Conservation (phyloP, 2,113 vertebrate species). For the Lutjanus erythropterus region DNA sequence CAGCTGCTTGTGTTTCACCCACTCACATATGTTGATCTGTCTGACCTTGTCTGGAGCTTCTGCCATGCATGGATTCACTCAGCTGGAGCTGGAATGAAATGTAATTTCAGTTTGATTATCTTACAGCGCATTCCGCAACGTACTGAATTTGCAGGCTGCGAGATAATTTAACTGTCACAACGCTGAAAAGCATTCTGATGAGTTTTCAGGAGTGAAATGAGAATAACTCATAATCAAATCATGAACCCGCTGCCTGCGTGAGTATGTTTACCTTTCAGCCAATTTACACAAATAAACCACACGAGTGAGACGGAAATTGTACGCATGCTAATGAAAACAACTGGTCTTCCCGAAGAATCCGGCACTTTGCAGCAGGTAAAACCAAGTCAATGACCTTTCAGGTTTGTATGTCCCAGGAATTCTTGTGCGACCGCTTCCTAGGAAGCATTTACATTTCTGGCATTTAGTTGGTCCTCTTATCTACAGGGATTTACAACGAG, state of each 20-base stretch:
- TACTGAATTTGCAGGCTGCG: slow-evolving; percentile 14
- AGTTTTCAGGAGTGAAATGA: slow-evolving; percentile 41
- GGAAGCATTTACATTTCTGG: slow-evolving; percentile 43
- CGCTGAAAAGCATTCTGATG: slow-evolving; percentile 19
- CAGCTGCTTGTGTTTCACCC: slow-evolving; percentile 1
- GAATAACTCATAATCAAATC: slow-evolving; percentile 51
- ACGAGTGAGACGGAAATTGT: slow-evolving; percentile 7
- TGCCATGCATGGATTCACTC: slow-evolving; percentile 42
- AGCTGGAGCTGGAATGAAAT: slow-evolving; percentile 39
- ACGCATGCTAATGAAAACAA: slow-evolving; percentile 1
- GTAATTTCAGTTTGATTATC: slow-evolving; percentile 67
- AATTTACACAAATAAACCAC: slow-evolving; percentile 27
- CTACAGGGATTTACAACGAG: neutral
- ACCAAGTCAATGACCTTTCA: slow-evolving; percentile 42
- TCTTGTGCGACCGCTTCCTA: neutral
- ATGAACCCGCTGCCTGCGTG: slow-evolving; percentile 11
- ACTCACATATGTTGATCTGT: slow-evolving; percentile 23
- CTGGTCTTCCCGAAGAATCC: neutral
- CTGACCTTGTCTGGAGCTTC: slow-evolving; percentile 49
- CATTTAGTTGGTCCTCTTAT: slow-evolving; percentile 35
- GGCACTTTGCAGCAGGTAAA: slow-evolving; percentile 4
- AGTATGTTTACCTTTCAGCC: slow-evolving; percentile 33
- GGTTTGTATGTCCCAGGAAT: slow-evolving; percentile 1
- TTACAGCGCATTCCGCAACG: slow-evolving; percentile 38
- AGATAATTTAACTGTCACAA: slow-evolving; percentile 48